Evolutionary conservation across 2,888 invertebrate genomes (phyloP).

Genomic region (Chloromyia formosa): DNA sequence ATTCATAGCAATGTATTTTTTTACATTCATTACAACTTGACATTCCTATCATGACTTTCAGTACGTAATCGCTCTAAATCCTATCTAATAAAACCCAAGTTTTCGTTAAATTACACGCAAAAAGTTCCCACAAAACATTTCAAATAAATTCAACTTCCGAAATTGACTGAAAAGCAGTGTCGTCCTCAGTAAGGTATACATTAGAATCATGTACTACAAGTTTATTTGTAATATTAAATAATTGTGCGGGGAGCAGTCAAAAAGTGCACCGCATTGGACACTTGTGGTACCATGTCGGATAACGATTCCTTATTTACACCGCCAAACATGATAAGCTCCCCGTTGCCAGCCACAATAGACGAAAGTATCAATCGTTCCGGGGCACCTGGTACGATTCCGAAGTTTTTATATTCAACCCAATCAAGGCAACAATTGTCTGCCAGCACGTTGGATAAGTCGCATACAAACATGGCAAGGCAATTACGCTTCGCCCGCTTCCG

Average conservation of each 20-base stretch:
- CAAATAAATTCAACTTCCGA: too few relatives aligned
- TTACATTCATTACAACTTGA: too few relatives aligned
- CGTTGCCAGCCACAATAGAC: conserved; percentile 87
- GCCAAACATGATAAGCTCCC: conserved; percentile 95
- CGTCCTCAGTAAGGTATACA: too few relatives aligned
- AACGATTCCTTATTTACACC: conserved; percentile 86
- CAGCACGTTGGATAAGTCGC: conserved; percentile 81
- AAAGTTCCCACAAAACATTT: too few relatives aligned
- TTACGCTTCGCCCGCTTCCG: conserved; percentile 73
- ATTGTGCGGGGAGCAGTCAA: conserved; percentile 77
- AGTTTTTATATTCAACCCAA: conserved; percentile 67
- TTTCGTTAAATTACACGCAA: too few relatives aligned
- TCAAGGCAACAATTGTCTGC: conserved; percentile 66
- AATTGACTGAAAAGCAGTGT: too few relatives aligned
- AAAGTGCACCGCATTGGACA: conserved; percentile 81
- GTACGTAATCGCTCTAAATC: too few relatives aligned
- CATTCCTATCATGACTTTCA: too few relatives aligned
- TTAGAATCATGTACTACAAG: too few relatives aligned
- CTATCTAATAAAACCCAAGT: too few relatives aligned
- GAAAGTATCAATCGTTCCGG: conserved; percentile 93
- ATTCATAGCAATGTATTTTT: too few relatives aligned
- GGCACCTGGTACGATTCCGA: conserved; percentile 72
- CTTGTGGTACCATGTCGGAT: conserved; percentile 71
- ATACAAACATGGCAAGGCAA: conserved; percentile 82
- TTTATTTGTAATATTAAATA: conserved; percentile 63